These are phyloP conservation scores for Lytechinus pictus DNA, from an alignment of 35 echinoderm and acorn worm genomes.

Conservation along the genomic window DNA sequence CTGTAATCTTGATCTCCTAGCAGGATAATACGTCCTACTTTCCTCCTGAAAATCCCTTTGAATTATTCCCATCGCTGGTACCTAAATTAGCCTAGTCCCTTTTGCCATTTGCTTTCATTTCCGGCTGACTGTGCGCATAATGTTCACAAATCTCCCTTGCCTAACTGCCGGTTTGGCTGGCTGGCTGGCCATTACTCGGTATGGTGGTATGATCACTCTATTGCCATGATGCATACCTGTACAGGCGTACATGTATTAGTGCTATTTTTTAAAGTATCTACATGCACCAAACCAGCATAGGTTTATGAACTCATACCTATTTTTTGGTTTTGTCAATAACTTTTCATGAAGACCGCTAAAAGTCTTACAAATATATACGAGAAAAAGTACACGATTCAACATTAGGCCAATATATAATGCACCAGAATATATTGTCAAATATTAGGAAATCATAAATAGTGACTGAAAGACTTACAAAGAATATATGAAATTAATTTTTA, in stretches of 20 bases:
- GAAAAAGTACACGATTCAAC: too few species aligned
- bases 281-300: not conserved
- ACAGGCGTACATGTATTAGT: not conserved
- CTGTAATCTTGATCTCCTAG: not conserved
- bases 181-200: not conserved
- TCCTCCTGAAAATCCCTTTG: not conserved
- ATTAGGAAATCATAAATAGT: too few species aligned
- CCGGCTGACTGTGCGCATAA: not conserved
- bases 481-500: too few species aligned
- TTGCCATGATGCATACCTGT: not conserved
- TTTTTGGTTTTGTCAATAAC: too few species aligned
- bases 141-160: not conserved
- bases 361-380: too few species aligned
- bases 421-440: too few species aligned
- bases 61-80: not conserved
- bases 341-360: too few species aligned
- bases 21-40: not conserved
- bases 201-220: not conserved
- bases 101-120: constrained; percentile 5
- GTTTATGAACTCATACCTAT: not conserved
- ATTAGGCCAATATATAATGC: too few species aligned
- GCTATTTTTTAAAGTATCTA: not conserved
- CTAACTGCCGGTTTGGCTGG: not conserved
- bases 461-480: too few species aligned
- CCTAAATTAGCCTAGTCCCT: not conserved